Evolutionary conservation across 1,140 invertebrate genomes (phyloP).

Genomic region (Chelonus insularis): DNA sequence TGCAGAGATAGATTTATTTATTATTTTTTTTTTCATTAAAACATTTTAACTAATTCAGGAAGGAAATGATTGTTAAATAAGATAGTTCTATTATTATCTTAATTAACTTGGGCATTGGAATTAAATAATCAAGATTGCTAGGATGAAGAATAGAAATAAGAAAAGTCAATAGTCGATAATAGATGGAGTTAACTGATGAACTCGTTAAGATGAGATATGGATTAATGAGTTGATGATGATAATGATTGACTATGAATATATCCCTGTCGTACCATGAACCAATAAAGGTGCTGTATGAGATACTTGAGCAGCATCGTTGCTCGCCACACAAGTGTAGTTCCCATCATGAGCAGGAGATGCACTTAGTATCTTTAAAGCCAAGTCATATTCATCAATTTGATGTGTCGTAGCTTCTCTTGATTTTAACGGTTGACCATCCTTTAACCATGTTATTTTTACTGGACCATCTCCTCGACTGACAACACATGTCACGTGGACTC

Average conservation of each 20-base stretch:
- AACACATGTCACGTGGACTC: conserved; percentile 67
- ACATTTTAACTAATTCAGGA: no score
- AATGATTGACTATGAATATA: not conserved
- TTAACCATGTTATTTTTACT: conserved; percentile 69
- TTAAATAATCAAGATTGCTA: no score
- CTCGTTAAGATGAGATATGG: no score
- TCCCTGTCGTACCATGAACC: conserved; percentile 58
- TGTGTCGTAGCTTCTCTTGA: conserved; percentile 46
- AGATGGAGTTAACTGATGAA: no score
- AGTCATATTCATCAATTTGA: conserved; percentile 59
- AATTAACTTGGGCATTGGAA: no score
- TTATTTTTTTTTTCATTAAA: no score
- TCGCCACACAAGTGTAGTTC: conserved; percentile 87
- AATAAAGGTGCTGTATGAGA: conserved; percentile 56
- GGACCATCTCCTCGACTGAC: conserved; percentile 72
- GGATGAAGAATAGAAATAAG: no score
- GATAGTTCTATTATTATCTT: no score
- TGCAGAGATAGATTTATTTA: no score
- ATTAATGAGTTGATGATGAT: no score
- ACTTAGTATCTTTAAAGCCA: conserved; percentile 55
- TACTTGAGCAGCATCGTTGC: conserved; percentile 77
- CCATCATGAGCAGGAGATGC: conserved; percentile 73
- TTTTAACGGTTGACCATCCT: conserved; percentile 59
- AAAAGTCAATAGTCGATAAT: no score
- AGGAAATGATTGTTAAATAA: no score